These are phyloP conservation scores for Hiodon alosoides DNA, from an alignment of 2,113 vertebrate genomes.

Conservation along the genomic window DNA sequence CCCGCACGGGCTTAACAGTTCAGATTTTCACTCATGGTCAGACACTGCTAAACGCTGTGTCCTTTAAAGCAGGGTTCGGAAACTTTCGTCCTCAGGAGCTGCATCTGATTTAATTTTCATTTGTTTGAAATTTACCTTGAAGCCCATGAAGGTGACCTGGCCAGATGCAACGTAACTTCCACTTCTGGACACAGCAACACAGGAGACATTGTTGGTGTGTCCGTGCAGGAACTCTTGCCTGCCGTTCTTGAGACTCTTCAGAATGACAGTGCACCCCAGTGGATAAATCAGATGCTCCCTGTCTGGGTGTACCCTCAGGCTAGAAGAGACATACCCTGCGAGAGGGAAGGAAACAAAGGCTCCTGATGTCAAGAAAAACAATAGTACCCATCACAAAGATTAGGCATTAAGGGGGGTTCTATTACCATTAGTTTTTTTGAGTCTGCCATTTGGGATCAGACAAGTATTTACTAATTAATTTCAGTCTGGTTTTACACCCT, in stretches of 20 bases:
- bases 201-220: slow-evolving; percentile 81
- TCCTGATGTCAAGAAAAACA: background rate
- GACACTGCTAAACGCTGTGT: no score
- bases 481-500: no score
- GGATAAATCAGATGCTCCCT: slow-evolving; percentile 77
- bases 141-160: slow-evolving; percentile 79
- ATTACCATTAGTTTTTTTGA: no score
- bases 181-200: slow-evolving; percentile 66
- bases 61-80: no score
- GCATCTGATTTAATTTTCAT: background rate
- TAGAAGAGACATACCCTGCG: slow-evolving; percentile 68
- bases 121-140: slow-evolving; percentile 63
- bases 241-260: slow-evolving; percentile 64
- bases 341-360: slow-evolving; percentile 15
- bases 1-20: no score
- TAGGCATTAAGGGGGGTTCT: background rate
- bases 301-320: slow-evolving; percentile 78
- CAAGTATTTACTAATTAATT: no score
- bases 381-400: background rate
- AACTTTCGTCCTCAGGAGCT: background rate
- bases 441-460: no score
- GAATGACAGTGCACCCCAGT: slow-evolving; percentile 74
- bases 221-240: slow-evolving; percentile 77
- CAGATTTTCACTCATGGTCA: no score
- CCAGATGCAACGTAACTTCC: slow-evolving; percentile 78